phyloP scores from a whole-genome alignment of 2,113 vertebrate species.

The Prionailurus viverrinus region DNA sequence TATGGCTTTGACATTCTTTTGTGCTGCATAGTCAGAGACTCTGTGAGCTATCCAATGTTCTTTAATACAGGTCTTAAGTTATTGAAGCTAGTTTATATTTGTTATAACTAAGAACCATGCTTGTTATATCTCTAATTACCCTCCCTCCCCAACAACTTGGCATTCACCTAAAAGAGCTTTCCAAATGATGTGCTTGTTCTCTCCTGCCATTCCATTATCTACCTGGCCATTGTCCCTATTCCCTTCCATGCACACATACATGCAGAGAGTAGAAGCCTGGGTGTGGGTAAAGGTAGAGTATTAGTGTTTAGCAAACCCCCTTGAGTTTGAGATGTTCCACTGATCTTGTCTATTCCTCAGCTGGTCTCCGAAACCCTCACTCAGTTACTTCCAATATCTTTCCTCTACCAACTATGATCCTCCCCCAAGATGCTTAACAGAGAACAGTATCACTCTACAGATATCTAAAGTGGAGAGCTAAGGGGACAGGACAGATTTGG shows the following conservation, averaged over 20 bases:
- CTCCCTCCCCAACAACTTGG: neutral
- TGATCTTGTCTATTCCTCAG: neutral
- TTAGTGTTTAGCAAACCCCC: neutral
- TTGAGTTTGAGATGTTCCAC: neutral
- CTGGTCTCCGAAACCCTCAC: neutral
- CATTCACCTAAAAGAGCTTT: neutral
- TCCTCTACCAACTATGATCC: neutral
- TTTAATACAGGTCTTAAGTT: neutral
- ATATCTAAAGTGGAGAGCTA: neutral
- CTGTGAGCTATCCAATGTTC: neutral
- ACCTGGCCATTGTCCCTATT: neutral
- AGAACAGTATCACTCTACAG: neutral
- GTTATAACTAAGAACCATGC: neutral
- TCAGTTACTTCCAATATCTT: neutral
- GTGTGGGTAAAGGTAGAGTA: neutral
- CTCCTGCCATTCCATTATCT: neutral
- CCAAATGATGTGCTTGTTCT: neutral
- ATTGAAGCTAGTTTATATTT: neutral
- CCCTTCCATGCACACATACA: neutral
- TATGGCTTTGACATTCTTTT: neutral
- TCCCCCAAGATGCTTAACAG: neutral
- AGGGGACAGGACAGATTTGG: conserved; percentile 7
- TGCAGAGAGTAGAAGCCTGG: neutral
- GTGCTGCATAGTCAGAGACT: neutral
- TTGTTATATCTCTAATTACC: neutral